These are phyloP conservation scores for Macrosoma leucophasiata DNA, from an alignment of 2,888 invertebrate species.

Conservation along the genomic window DNA sequence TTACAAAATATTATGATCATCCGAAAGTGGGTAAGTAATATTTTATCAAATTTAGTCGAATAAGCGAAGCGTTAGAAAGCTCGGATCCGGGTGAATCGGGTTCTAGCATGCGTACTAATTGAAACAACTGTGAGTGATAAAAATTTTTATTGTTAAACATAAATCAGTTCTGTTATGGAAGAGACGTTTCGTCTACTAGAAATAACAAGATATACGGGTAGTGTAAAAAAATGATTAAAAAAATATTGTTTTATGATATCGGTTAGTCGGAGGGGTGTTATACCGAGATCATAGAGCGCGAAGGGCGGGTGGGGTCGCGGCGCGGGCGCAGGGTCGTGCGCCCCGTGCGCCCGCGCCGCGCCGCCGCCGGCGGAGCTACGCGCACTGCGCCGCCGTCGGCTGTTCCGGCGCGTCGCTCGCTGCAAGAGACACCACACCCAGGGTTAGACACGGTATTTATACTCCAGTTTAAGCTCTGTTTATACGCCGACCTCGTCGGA, in stretches of 20 bases:
- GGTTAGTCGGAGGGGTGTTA: slow-evolving; percentile 68
- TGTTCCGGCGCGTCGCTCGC: slow-evolving; percentile 73
- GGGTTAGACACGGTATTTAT: slow-evolving; percentile 72
- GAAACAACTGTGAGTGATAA: slow-evolving; percentile 64
- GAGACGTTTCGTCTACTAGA: slow-evolving; percentile 62
- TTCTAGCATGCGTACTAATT: slow-evolving; percentile 57
- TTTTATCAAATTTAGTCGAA: slow-evolving; percentile 44
- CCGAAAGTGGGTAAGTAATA: too few species aligned
- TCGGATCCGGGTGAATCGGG: slow-evolving; percentile 50
- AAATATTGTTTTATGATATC: slow-evolving; percentile 53
- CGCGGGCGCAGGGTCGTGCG: slow-evolving; percentile 26
- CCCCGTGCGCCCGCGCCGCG: slow-evolving; percentile 37
- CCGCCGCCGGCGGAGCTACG: slow-evolving; percentile 52
- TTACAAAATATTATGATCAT: too few species aligned
- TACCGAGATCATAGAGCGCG: slow-evolving; percentile 71
- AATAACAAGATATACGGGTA: slow-evolving; percentile 43
- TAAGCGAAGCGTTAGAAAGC: slow-evolving; percentile 68
- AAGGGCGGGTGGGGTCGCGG: slow-evolving; percentile 48
- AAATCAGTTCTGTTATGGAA: slow-evolving; percentile 72
- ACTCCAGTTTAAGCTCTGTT: slow-evolving; percentile 33
- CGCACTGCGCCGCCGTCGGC: slow-evolving; percentile 76
- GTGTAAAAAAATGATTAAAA: slow-evolving; percentile 49
- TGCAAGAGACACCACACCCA: slow-evolving; percentile 76
- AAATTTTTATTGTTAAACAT: slow-evolving; percentile 69
- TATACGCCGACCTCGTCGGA: slow-evolving; percentile 35